These are phyloP conservation scores for Drosophila anomalata DNA, from an alignment of 2,888 invertebrate genomes.

Conservation along the genomic window DNA sequence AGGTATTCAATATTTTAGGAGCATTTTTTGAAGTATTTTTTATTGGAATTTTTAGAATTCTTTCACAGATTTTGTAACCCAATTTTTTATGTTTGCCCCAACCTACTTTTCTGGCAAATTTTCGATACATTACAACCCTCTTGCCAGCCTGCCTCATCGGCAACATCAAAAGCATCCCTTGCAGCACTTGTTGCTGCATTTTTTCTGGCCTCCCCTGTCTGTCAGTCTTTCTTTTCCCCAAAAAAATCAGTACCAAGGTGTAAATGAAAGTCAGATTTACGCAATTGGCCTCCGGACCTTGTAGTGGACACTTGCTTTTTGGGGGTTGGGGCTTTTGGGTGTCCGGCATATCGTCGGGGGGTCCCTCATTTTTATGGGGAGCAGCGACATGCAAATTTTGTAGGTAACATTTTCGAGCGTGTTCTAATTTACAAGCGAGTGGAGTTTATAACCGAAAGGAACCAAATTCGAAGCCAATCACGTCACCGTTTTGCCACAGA, in stretches of 20 bases:
- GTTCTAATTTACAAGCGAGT: constrained; percentile 80
- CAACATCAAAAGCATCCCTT: constrained; percentile 62
- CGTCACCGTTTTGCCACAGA: constrained; percentile 46
- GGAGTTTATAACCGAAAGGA: constrained; percentile 48
- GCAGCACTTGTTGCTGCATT: constrained; percentile 45
- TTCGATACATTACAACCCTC: constrained; percentile 5
- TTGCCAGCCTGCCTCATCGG: constrained; percentile 40
- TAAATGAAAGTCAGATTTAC: constrained; percentile 74
- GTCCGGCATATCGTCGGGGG: constrained; percentile 18
- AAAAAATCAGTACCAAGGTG: constrained; percentile 51
- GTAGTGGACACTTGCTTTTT: constrained; percentile 51
- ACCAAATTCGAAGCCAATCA: constrained; percentile 77
- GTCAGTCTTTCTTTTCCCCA: background rate
- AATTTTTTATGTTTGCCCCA: background rate
- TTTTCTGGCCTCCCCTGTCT: background rate
- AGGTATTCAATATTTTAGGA: background rate
- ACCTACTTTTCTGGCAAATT: constrained; percentile 2
- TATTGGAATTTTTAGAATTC: background rate
- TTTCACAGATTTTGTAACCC: constrained; percentile 1
- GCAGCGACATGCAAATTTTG: constrained; percentile 69
- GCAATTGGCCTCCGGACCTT: constrained; percentile 52
- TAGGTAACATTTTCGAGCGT: constrained; percentile 59
- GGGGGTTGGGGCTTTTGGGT: too few species aligned
- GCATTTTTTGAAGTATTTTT: background rate
- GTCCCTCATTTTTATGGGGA: constrained; percentile 44